Evolutionary conservation across 1,140 invertebrate species (phyloP).

Genomic region (Archivesica marissinica): DNA sequence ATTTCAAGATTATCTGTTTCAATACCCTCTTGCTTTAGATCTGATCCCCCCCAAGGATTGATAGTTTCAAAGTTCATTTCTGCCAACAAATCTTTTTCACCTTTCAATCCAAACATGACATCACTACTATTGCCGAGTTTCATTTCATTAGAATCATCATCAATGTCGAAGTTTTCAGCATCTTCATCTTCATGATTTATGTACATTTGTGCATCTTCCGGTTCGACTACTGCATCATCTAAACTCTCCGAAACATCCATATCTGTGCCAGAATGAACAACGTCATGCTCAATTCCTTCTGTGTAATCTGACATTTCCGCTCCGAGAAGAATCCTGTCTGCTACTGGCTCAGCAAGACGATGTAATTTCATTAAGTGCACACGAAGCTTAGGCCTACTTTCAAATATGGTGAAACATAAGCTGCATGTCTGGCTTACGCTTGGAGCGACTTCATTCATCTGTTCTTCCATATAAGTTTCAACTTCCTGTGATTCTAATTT

Average conservation of each 20-base stretch:
- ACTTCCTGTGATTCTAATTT: neutral
- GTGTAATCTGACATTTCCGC: constrained; percentile 54
- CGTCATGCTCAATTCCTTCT: constrained; percentile 27
- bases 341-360: constrained; percentile 35
- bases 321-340: constrained; percentile 23
- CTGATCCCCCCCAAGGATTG: constrained; percentile 54
- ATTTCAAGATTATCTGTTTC: constrained; percentile 36
- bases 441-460: constrained; percentile 20
- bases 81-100: constrained; percentile 38
- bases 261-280: neutral
- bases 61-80: constrained; percentile 57
- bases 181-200: neutral
- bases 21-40: constrained; percentile 9
- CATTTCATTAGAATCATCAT: constrained; percentile 49
- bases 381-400: neutral
- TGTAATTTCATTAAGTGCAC: constrained; percentile 49
- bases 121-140: constrained; percentile 27
- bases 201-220: neutral
- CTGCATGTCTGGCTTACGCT: constrained; percentile 20
- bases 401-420: constrained; percentile 46
- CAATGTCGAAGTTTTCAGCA: constrained; percentile 21
- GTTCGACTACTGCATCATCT: neutral
- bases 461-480: constrained; percentile 38
- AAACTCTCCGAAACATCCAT: neutral
- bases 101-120: constrained; percentile 36